Evolutionary conservation across 2,113 vertebrate genomes (phyloP), one percentile per base, ranked within the genome.

Genomic region (Tauraco erythrolophus): DNA sequence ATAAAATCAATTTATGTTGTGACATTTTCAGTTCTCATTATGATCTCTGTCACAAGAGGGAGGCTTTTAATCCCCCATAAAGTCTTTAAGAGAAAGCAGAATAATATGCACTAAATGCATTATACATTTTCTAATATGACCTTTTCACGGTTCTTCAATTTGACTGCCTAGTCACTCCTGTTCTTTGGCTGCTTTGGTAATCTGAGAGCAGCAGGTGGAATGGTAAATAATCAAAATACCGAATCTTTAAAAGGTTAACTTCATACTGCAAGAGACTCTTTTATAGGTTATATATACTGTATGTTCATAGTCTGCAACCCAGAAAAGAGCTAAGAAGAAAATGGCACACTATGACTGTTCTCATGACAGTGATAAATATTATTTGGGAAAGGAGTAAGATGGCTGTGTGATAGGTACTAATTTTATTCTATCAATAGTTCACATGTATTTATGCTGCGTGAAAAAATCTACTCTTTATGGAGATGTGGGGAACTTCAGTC

Each of bases 21-120:
- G 92, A 92, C 96, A 97, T 97, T 97, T 97, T 96, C 96, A 95
- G 88, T 96, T 98, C 92, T 92, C 57, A 85, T 96, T 97, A 93
- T 84, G 89, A 89, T 95, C 82, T 96, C 85, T 96, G 92, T 96
- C 87, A 86, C 62, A 81, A 78, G 70, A 92, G 77, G 84, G 70
- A 95, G 92, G 91, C 92, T 94, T 98, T 96, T 92, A 97, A 97
- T 95, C 84, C 74, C 23, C 66, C 71, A 46, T 81, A 92, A 97
- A 94, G 86, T 85, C 94, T 91, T 93, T 77, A 95, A 66, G 95
- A 97, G 95, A 89, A 91, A 94, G 84, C 30, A 83, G 89, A 89
- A 89, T 92, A 96, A 96, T 89, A 89, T 21, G 60, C 83, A 93
- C 88, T 96, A 95, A 95, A 92, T 81, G 76, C 74, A 88, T 94